These are phyloP conservation scores for Caenorhabditis sp. DNA, from an alignment of 2,888 invertebrate species.

Conservation along the genomic window DNA sequence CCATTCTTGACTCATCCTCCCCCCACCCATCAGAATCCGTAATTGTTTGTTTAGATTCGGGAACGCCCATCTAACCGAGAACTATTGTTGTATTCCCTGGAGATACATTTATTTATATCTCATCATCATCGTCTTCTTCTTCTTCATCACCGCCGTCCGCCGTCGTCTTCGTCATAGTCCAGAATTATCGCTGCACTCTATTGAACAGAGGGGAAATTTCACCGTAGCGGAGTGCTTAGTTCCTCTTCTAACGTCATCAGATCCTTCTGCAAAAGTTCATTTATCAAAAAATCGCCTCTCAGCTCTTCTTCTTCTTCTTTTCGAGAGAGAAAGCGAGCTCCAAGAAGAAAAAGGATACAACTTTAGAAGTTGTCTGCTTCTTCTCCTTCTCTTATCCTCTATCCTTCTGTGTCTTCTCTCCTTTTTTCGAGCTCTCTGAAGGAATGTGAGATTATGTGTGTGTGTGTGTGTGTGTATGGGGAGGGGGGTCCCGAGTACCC, in stretches of 20 bases:
- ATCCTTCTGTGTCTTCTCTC: conserved; percentile 28
- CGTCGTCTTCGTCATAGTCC: conserved; percentile 10
- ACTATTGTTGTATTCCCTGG: conserved; percentile 32
- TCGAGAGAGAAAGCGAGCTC: not conserved
- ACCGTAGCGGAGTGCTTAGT: conserved; percentile 1
- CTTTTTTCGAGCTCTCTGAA: conserved; percentile 54
- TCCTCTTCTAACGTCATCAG: not conserved
- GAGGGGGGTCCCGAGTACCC: conserved; percentile 45
- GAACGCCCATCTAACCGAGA: not conserved
- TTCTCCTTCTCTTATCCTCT: conserved; percentile 25
- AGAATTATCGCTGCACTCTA: conserved; percentile 36
- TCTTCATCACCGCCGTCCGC: conserved; percentile 2
- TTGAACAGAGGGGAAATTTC: conserved; percentile 5
- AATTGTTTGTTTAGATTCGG: conserved; percentile 54
- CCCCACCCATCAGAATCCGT: conserved; percentile 34
- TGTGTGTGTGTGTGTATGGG: conserved; percentile 1
- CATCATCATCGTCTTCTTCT: conserved; percentile 22
- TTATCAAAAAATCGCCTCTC: conserved; percentile 43
- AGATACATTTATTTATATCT: conserved; percentile 30
- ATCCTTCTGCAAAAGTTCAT: conserved; percentile 19
- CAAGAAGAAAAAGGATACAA: conserved; percentile 39
- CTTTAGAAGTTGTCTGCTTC: conserved; percentile 39
- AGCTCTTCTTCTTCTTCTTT: not conserved
- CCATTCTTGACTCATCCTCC: conserved; percentile 4
- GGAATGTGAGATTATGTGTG: conserved; percentile 64